phyloP scores from a whole-genome alignment of 2,888 invertebrate genomes.

The Lasioglossum vierecki region DNA sequence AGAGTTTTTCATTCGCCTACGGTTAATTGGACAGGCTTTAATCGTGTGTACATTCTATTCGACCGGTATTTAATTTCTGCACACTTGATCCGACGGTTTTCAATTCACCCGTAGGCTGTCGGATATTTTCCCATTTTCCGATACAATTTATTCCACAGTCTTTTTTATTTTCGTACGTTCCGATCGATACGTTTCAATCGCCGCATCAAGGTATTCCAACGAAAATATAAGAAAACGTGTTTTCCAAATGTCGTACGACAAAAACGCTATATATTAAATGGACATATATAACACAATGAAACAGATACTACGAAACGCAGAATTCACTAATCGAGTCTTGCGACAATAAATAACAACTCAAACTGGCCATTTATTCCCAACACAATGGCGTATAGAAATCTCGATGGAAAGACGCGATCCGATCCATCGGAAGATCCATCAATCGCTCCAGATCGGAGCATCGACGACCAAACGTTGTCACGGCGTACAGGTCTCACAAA shows the following conservation, averaged over 20 bases:
- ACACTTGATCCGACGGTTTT: not conserved
- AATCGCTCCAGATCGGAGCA: not conserved
- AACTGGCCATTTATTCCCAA: not conserved
- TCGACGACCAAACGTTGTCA: too few relatives aligned
- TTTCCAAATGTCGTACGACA: too few relatives aligned
- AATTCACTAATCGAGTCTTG: not conserved
- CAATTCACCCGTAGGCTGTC: not conserved
- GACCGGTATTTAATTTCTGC: not conserved
- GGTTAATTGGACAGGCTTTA: not conserved
- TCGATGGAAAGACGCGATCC: not conserved
- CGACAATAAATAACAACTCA: not conserved
- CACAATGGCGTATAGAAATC: not conserved
- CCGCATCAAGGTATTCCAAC: too few relatives aligned
- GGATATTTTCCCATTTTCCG: too few relatives aligned
- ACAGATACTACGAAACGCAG: not conserved
- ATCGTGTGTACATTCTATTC: not conserved
- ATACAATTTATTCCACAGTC: too few relatives aligned
- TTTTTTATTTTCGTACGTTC: too few relatives aligned
- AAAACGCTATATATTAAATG: not conserved
- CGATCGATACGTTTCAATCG: too few relatives aligned
- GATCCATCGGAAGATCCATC: not conserved
- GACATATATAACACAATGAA: not conserved
- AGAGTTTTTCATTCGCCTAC: not conserved
- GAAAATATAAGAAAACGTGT: too few relatives aligned
- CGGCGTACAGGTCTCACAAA: not conserved